These are phyloP conservation scores for Saimiri boliviensis DNA, from an alignment of 2,113 vertebrate genomes.

Conservation along the genomic window DNA sequence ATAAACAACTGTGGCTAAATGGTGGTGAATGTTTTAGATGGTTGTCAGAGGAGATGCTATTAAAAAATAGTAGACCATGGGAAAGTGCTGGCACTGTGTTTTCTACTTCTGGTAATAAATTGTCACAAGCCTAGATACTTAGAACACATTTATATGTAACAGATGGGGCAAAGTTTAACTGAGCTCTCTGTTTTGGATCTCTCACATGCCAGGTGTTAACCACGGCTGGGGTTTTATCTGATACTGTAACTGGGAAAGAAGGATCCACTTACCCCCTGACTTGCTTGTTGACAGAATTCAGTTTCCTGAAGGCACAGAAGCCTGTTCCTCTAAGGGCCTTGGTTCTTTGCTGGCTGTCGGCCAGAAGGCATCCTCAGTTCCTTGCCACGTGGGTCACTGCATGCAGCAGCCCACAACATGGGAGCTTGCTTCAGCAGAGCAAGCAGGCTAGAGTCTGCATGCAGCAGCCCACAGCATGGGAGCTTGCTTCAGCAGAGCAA, in stretches of 20 bases:
- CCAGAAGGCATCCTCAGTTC: background rate
- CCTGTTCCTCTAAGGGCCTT: background rate
- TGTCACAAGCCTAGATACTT: background rate
- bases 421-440: background rate
- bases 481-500: background rate
- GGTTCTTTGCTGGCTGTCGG: background rate
- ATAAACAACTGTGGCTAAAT: background rate
- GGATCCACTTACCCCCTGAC: background rate
- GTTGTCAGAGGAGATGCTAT: background rate
- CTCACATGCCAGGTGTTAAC: background rate
- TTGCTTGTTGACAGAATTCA: background rate
- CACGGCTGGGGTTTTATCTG: background rate
- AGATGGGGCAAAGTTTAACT: background rate
- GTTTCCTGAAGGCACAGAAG: background rate
- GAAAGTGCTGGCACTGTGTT: background rate
- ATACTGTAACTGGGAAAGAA: background rate
- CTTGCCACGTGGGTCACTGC: background rate
- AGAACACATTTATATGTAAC: background rate
- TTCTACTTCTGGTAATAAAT: background rate
- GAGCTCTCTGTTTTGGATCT: background rate
- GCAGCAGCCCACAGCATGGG: background rate
- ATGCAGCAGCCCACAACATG: background rate
- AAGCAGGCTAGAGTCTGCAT: too few relatives aligned
- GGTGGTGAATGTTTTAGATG: background rate
- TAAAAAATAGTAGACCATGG: background rate